Evolutionary conservation across 1,140 invertebrate genomes (phyloP), one percentile per base, ranked within the genome.

Genomic region (Caenorhabditis briggsae): DNA sequence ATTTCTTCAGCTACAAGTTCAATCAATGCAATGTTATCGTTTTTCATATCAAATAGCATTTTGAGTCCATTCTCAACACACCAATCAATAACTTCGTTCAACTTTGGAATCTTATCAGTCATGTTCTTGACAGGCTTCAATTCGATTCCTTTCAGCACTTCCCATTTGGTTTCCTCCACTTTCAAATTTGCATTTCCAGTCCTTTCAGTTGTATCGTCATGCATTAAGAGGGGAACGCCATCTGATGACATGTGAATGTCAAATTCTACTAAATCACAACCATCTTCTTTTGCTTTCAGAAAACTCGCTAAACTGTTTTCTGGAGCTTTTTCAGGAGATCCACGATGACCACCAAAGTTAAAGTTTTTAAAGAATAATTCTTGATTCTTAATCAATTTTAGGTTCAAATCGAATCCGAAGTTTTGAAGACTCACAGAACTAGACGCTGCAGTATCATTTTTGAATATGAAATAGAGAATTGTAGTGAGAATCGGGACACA

Each of bases 1-100:
- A 83, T 84, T 84, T 84, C 64, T 14, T 84, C 50, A 12, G 50
- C 58, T 5, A 84, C 50, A 11, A 18, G 11, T 50, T 78, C 70
- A 12, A 78, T 78, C 18, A 78, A 23, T 20, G 55, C 61, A 11
- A 33, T n/a, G 33, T 86, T 55, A 14, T 70, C 85, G 53, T 86
- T 48, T 25, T 86, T 86, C 55, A 86, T 70, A 25, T 86, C 85
- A 41, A 86, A 82, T 14, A 86, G 16, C 85, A 86, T 86, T 25
- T 86, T 86, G 46, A 82, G 50, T 25, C 48, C 55, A n/a, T 86
- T 86, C 14, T 59, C 55, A 11, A 50, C 14, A 48, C 85, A 86
- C 74, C 74, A 86, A 16, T 86, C 82, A 18, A 86, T 58, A 6
- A 48, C 33, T 25, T 82, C 56, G 12, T 48, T 33, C 2, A 86